Evolutionary conservation across 2,797 vertebrate species (phyloP), one percentile per base, ranked within the genome.

Genomic region (Silurus aristotelis): DNA sequence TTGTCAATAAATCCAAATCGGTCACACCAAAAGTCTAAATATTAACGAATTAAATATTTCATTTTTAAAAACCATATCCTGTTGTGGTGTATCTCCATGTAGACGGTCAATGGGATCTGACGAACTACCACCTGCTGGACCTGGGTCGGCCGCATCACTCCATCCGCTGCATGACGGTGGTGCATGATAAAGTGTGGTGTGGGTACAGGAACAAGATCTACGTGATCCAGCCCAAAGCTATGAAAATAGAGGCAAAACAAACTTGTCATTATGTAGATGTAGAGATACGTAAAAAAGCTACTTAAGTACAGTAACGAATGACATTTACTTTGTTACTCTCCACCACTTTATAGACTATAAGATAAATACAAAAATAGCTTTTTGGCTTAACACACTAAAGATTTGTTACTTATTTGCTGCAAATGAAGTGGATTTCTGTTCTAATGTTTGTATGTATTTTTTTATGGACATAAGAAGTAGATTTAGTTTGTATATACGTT

Each of bases 21-120:
- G 55, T 73, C 14, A 52, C 71, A 55, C 46, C 4, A 4, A 52
- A 52, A 73, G 46, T 73, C 20, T 13, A 1, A 73, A 22, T 27
- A 20, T 38, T 20, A 55, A 17, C 20, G 13, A 55, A 27, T 38
- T 38, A 52, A 0, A 8, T 0, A 76, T 10, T 52, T 0, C 5
- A 27, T 8, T 15, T 56, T 77, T 31, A 20, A 12, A 12, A 20
- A 20, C 27, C 67, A 25, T 19, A 3, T 52, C 13, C 13, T 43
- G 27, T 17, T 70, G 5, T n/a, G 66, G 52, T 90, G 58, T 85
- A 89, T 81, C 48, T 88, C 58, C 87, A 6, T 89, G 22, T 93
- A 99, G 98, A 99, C 67, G 98, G 98, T 48, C 98, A 99, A 91
- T 99, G 98, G 98, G 98, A 99, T 92, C 93, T 99, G 92, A 97